Base-by-base conservation (phyloP, 2,888 invertebrate species). In the Smittia aterrima region DNA sequence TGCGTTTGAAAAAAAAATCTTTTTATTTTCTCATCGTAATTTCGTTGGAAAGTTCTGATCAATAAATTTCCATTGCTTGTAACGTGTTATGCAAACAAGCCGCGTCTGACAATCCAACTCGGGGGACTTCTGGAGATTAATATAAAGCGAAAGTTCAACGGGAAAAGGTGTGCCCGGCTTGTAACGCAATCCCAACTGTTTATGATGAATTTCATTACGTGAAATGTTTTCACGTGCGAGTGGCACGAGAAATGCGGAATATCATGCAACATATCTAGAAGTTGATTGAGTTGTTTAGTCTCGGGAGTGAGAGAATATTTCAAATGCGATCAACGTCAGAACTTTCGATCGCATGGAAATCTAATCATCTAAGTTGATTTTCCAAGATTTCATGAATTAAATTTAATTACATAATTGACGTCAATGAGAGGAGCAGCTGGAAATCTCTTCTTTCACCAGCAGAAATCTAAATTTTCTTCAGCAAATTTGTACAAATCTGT, bases 401-500 rank as follows among this genome's bases (percentile, higher is more conserved):
- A 9, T 32, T 32, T 32, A 32, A 32, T 32, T 32, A 32, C 32
- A 32, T 32, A 3, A 32, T 32, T 32, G 9, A 32, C 32, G 32
- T 32, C 32, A 9, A 32, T 6, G 32, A 32, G 32, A 32, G 4
- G 32, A 32, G 32, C 32, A 32, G 32, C 3, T 32, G 47, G 47
- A 22, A 58, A 47, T 22, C 3, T 22, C 18, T 58, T 58, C 18
- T n/a, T 58, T 58, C 18, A 58, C 58, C 58, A 58, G 58, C 58
- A 47, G 47, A 13, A n/a, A n/a, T n/a, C n/a, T n/a, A n/a, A n/a
- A n/a, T n/a, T 13, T 22, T 7, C 20, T 2, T 58, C 1, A 58
- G 18, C 58, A 58, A 58, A 58, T 58, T 58, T 58, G 58, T 58
- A 18, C 58, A 22, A 58, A 58, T 58, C 58, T 58, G 58, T 58